Evolutionary conservation across 2,113 vertebrate species (phyloP).

Genomic region (Rattus norvegicus): GRCr8 NC_086023.1:109289001-109289500

Average conservation of each 20-base stretch:
- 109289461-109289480: background rate
- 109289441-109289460: background rate
- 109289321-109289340: background rate
- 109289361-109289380: background rate
- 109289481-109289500: background rate
- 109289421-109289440: no score
- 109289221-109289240: no score
- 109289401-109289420: background rate
- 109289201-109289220: no score
- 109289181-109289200: no score
- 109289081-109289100: background rate
- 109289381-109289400: background rate
- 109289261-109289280: background rate
- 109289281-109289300: background rate
- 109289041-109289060: background rate
- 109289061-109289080: background rate
- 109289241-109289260: no score
- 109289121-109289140: no score
- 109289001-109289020: background rate
- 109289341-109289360: background rate
- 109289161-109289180: no score
- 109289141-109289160: no score
- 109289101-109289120: no score
- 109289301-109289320: background rate
- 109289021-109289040: background rate